phyloP scores from a whole-genome alignment of 2,797 vertebrate species.

The Catostomus latipinnis region DNA sequence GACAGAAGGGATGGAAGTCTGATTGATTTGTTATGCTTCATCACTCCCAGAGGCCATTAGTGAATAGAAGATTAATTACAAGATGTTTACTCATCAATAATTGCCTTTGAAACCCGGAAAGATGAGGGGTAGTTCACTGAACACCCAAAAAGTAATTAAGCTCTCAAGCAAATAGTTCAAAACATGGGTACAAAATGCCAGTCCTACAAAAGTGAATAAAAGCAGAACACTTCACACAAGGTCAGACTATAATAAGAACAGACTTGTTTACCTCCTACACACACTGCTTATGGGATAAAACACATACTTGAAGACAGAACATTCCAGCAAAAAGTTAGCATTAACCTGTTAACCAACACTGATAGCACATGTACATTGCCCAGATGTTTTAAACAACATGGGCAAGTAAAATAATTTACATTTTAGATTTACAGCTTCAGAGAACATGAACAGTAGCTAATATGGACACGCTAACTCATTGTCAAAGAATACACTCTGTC shows the following conservation, averaged over 20 bases:
- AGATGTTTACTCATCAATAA: slow-evolving; percentile 45
- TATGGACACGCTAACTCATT: neutral
- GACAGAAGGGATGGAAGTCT: slow-evolving; percentile 37
- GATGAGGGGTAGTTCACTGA: slow-evolving; percentile 7
- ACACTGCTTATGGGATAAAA: slow-evolving; percentile 21
- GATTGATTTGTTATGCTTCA: slow-evolving; percentile 46
- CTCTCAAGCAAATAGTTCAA: neutral
- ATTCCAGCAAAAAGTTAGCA: neutral
- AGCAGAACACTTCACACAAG: neutral
- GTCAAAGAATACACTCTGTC: slow-evolving; percentile 5
- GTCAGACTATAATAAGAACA: neutral
- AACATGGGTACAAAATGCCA: neutral
- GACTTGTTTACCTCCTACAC: slow-evolving; percentile 44
- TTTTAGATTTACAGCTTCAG: too few relatives aligned
- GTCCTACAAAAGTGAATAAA: neutral
- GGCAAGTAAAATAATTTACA: too few relatives aligned
- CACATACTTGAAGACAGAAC: neutral
- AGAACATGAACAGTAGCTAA: neutral
- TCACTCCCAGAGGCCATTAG: slow-evolving; percentile 46
- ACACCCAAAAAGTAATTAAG: slow-evolving; percentile 6
- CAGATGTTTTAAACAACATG: too few relatives aligned
- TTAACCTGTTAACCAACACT: too few relatives aligned
- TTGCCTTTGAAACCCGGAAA: slow-evolving; percentile 8
- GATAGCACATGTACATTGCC: too few relatives aligned
- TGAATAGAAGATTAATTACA: slow-evolving; percentile 51